Base-by-base conservation (phyloP, 2,797 vertebrate genomes). In the Picus viridis region DNA sequence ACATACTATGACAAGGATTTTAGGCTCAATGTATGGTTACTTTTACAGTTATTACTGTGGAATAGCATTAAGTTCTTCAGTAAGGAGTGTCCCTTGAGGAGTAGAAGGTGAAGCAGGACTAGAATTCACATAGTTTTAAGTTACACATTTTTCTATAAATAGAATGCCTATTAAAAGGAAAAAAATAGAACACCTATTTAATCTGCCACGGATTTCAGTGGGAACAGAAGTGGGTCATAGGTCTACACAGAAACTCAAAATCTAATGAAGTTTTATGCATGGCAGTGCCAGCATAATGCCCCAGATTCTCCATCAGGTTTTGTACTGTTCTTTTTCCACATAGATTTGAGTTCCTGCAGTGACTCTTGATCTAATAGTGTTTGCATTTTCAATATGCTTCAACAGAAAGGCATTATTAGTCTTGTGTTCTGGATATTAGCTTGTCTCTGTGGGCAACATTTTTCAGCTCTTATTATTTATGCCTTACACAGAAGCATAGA, bases 101-200 rank as follows among this genome's bases (percentile, higher is more conserved):
- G 56, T 0, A 70, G 72, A 49, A 87, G 86, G 92, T 83, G 86
- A 92, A 88, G 75, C 29, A 89, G 93, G 83, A 80, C 75, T 83
- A 59, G 56, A 91, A 92, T 96, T 93, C 20, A 2, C 79, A 68
- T 24, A 32, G 26, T 88, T 93, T 88, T 96, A 91, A 95, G 88
- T 92, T 95, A 93, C 88, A 90, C 36, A 26, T 84, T 87, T 88
- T 94, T 95, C 95, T 97, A 96, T 96, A 96, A 95, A 97, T 96
- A 96, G 92, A 63, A n/a, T 75, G 51, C 79, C 68, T 90, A 96
- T 97, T 97, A 96, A 97, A 91, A 89, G 76, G 67, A 70, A 88
- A 94, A 94, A 94, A 95, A 89, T 84, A 88, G 88, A 94, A 22
- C 89, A 95, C 59, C 76, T 93, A 94, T 95, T 95, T 94, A 92